A percentile compares a stretch with the other conserved stretches of the same genome.
Conservation (phyloP, 2,888 invertebrate genomes). For the Gastracanthus pulcherrimus region DNA sequence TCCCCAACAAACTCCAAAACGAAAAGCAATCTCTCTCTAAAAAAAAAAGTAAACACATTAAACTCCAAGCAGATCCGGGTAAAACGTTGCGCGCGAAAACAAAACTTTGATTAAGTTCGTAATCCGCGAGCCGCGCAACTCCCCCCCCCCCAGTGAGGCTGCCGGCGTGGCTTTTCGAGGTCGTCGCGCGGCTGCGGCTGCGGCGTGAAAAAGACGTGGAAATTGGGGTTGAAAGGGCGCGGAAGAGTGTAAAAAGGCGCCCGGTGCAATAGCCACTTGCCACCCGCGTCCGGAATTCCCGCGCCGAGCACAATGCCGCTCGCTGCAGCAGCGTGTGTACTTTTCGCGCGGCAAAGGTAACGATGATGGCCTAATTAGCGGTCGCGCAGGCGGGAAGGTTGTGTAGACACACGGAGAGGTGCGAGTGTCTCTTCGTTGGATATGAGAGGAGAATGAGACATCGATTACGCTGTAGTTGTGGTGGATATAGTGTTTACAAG, state of each 20-base stretch:
- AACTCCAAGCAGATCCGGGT: neutral
- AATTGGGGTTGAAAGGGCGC: constrained; percentile 71
- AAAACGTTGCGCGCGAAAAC: neutral
- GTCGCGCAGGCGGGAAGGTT: no score
- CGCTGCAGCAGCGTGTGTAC: neutral
- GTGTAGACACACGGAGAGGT: neutral
- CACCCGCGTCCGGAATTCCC: neutral
- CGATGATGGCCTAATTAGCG: neutral
- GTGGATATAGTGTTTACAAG: no score
- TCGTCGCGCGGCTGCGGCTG: neutral
- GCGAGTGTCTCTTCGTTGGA: neutral
- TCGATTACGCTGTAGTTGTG: no score
- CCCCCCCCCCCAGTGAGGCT: neutral
- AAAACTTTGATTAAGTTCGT: constrained; percentile 20
- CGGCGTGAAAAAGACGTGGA: constrained; percentile 66
- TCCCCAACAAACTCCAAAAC: no score
- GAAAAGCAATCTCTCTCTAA: neutral
- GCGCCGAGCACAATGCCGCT: neutral
- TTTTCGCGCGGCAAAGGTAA: neutral
- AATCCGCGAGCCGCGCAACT: constrained; percentile 58
- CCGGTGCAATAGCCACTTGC: constrained; percentile 13
- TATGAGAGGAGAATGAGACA: no score
- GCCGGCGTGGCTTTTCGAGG: neutral
- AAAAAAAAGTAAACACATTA: neutral
- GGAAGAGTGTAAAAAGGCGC: constrained; percentile 59